These are phyloP conservation scores for Paratrypauchen microcephalus DNA, from an alignment of 2,797 vertebrate genomes.

Conservation along the genomic window DNA sequence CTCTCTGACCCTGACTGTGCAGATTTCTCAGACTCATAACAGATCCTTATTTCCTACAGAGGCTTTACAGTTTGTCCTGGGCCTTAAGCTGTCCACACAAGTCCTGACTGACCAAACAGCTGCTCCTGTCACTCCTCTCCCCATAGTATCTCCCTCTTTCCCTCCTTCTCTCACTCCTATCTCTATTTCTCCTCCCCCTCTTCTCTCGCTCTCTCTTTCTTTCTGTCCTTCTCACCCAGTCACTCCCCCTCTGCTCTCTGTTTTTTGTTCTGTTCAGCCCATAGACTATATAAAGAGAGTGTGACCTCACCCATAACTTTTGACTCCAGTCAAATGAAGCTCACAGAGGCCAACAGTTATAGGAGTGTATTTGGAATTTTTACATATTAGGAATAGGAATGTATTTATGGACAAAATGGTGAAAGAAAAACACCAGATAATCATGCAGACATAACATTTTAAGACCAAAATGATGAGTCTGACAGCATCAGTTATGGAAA, in stretches of 20 bases:
- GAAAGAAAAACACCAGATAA: no score
- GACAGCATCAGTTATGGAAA: no score
- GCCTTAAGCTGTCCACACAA: constrained; percentile 53
- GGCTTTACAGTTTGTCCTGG: constrained; percentile 33
- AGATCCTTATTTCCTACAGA: constrained; percentile 27
- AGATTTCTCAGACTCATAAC: constrained; percentile 47
- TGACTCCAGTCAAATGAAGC: no score
- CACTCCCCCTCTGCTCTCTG: background rate
- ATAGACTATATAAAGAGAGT: no score
- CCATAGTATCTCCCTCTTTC: constrained; percentile 33
- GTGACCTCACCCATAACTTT: no score
- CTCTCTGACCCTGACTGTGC: constrained; percentile 8
- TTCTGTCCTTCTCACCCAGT: background rate
- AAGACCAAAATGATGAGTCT: no score
- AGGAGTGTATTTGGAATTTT: no score
- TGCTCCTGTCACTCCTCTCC: constrained; percentile 63
- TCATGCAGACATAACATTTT: no score
- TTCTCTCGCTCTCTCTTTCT: background rate
- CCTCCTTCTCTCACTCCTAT: background rate
- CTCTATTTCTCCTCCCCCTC: no score
- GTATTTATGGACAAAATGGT: no score
- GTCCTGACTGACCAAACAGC: constrained; percentile 52
- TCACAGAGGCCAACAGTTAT: no score
- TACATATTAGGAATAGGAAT: no score
- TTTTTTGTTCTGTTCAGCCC: background rate